Percentiles rank a stretch among this genome's conserved stretches.
phyloP scores from a whole-genome alignment of 2,888 invertebrate species.

The Minunthozetes semirufus region DNA sequence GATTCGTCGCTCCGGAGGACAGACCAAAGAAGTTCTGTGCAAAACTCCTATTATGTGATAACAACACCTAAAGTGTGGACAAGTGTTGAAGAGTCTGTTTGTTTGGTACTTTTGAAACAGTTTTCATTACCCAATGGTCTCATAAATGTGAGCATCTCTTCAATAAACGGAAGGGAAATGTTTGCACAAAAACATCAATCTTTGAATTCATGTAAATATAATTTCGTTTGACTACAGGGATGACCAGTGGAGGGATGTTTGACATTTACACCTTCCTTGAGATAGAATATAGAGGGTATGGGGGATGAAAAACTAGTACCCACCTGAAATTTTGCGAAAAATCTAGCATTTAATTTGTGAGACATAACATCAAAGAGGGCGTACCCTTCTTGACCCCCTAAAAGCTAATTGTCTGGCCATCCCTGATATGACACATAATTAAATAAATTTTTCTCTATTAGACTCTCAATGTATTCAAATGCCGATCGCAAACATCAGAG shows the following conservation, averaged over 20 bases:
- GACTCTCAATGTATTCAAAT: conserved; percentile 12
- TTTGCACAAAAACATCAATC: background rate
- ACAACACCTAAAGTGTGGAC: conserved; percentile 10
- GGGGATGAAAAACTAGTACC: too few relatives aligned
- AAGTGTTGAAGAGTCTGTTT: conserved; percentile 11
- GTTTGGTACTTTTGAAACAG: background rate
- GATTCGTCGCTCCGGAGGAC: background rate
- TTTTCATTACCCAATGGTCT: background rate
- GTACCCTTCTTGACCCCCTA: too few relatives aligned
- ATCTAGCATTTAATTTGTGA: too few relatives aligned
- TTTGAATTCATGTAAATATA: background rate
- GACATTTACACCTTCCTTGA: too few relatives aligned
- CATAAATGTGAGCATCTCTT: background rate
- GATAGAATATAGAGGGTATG: too few relatives aligned
- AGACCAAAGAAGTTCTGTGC: background rate
- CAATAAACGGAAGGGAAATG: background rate
- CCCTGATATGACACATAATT: too few relatives aligned
- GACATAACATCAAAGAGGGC: too few relatives aligned
- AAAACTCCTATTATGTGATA: conserved; percentile 1
- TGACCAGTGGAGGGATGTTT: too few relatives aligned
- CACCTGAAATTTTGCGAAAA: too few relatives aligned
- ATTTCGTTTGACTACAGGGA: background rate
- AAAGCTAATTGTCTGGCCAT: too few relatives aligned
- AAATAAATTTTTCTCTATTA: too few relatives aligned
- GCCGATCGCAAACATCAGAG: background rate